phyloP scores from a whole-genome alignment of 2,888 invertebrate genomes.

The Perdita meconis region DNA sequence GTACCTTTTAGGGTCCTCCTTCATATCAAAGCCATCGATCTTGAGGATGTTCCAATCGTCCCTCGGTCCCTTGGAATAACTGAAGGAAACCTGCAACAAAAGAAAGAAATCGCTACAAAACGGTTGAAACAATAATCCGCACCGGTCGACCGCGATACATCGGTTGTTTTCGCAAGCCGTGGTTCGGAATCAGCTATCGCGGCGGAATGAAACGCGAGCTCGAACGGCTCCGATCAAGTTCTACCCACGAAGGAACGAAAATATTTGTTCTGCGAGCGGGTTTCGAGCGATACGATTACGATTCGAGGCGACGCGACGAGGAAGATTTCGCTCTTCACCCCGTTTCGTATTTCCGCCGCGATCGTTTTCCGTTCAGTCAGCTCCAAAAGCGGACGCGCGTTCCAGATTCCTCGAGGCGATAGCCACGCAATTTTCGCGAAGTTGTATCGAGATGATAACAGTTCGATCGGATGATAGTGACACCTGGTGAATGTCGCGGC shows the following conservation, averaged over 20 bases:
- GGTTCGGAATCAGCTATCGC: not conserved
- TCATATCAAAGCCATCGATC: constrained; percentile 92
- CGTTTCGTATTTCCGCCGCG: constrained; percentile 1
- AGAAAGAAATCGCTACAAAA: not conserved
- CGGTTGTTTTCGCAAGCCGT: constrained; percentile 42
- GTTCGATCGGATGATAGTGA: not conserved
- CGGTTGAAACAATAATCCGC: not conserved
- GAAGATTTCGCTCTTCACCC: constrained; percentile 8
- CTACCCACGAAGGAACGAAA: constrained; percentile 53
- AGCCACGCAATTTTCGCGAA: too few species aligned
- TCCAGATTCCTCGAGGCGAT: too few species aligned
- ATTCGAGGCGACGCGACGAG: not conserved
- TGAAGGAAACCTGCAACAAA: constrained; percentile 91
- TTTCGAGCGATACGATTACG: constrained; percentile 15
- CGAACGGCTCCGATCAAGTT: constrained; percentile 58
- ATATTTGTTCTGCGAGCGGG: constrained; percentile 64
- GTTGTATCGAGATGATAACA: too few species aligned
- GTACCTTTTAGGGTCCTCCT: constrained; percentile 93
- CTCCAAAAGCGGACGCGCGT: not conserved
- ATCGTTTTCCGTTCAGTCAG: constrained; percentile 7
- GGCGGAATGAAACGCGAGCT: constrained; percentile 58
- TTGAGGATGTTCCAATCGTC: constrained; percentile 94
- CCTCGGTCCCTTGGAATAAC: constrained; percentile 90
- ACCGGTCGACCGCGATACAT: constrained; percentile 39
- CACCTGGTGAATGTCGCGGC: constrained; percentile 37